phyloP scores from a whole-genome alignment of 1,140 invertebrate genomes.

The Drosophila erecta region DNA sequence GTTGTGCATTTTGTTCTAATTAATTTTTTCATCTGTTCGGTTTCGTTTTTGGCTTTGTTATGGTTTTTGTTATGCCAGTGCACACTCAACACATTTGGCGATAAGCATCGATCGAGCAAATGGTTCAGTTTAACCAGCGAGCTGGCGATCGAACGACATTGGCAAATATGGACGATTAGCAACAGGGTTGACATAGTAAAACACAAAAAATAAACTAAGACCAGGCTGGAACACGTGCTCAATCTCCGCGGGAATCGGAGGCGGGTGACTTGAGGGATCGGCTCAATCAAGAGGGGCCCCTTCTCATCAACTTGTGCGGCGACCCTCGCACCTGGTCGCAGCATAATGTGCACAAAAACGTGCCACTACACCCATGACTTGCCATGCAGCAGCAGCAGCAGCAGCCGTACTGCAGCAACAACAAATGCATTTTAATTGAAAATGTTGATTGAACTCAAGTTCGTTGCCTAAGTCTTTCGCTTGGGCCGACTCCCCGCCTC shows the following conservation, averaged over 20 bases:
- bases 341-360: slow-evolving; percentile 66
- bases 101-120: slow-evolving; percentile 68
- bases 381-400: slow-evolving; percentile 36
- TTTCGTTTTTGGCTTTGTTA: slow-evolving; percentile 29
- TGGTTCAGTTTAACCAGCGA: slow-evolving; percentile 26
- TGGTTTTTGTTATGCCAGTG: slow-evolving; percentile 30
- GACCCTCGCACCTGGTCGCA: slow-evolving; percentile 52
- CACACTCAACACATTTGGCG: slow-evolving; percentile 76
- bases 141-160: slow-evolving; percentile 68
- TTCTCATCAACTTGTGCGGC: slow-evolving; percentile 30
- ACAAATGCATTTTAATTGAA: slow-evolving; percentile 78
- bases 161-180: slow-evolving; percentile 79
- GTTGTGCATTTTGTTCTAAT: slow-evolving; percentile 80
- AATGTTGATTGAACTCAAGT: slow-evolving; percentile 81
- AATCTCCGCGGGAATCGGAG: slow-evolving; percentile 3
- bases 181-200: slow-evolving; percentile 26
- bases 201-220: slow-evolving; percentile 1
- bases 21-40: slow-evolving; percentile 67
- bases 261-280: slow-evolving; percentile 18
- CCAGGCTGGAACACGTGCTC: slow-evolving; percentile 29
- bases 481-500: slow-evolving; percentile 36
- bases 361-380: slow-evolving; percentile 74
- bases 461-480: slow-evolving; percentile 81
- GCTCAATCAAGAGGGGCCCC: neutral
- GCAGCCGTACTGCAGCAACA: slow-evolving; percentile 18